Conservation (phyloP, 1,140 invertebrate genomes). For the Micrasema minimum region DNA sequence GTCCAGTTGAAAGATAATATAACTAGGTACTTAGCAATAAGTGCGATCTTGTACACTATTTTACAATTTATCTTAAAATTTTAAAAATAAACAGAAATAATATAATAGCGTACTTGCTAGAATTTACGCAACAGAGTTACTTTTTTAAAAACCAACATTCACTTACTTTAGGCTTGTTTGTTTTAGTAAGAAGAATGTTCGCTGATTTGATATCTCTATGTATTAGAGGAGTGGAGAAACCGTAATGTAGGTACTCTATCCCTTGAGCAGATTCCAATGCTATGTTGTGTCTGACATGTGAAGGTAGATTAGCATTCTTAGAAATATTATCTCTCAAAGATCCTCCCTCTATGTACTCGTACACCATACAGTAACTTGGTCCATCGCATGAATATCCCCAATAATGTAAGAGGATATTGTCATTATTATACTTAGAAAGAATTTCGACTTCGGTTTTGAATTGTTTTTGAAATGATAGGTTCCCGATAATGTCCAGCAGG, state of each 20-base stretch:
- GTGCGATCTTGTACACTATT: too few species aligned
- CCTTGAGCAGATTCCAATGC: constrained; percentile 72
- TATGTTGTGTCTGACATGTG: constrained; percentile 69
- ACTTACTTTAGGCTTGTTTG: constrained; percentile 72
- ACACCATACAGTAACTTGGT: constrained; percentile 72
- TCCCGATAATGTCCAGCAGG: constrained; percentile 59
- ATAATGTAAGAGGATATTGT: constrained; percentile 74
- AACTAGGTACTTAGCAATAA: too few species aligned
- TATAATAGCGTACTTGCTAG: too few species aligned
- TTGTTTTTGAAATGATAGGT: constrained; percentile 66
- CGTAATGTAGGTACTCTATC: constrained; percentile 73
- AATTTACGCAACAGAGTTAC: too few species aligned
- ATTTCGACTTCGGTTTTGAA: constrained; percentile 75
- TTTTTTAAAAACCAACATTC: too few species aligned
- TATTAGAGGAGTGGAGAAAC: constrained; percentile 67
- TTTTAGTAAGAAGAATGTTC: constrained; percentile 76
- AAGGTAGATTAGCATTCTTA: constrained; percentile 60
- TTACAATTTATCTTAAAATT: too few species aligned
- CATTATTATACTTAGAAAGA: constrained; percentile 70
- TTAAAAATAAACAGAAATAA: too few species aligned
- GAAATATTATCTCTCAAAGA: constrained; percentile 73
- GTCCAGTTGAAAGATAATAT: too few species aligned
- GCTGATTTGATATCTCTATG: constrained; percentile 83
- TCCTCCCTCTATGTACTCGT: constrained; percentile 76
- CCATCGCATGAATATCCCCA: constrained; percentile 75